Evolutionary conservation across 1,140 invertebrate genomes (phyloP), one percentile per base, ranked within the genome.

Genomic region (Papilio polyxenes): DNA sequence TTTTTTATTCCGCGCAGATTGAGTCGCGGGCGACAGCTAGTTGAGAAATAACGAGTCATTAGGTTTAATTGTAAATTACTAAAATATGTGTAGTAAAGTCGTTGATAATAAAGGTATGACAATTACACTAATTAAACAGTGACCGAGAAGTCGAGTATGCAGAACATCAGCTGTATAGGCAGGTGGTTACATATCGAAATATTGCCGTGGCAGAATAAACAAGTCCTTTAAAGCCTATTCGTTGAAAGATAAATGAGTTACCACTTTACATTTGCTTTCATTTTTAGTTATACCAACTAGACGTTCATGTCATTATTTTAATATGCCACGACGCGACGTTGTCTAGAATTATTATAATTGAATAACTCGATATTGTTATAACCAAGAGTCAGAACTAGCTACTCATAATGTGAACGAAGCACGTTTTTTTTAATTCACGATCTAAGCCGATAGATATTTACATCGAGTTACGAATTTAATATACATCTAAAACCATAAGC

Each of bases 51-150:
- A 80, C 23, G 40, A 62, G 37, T 23, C n/a, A n/a, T 48, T 23
- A 80, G 4, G 59, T 80, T 65, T 48, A 80, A 80, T 80, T 80
- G 77, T 31, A 69, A 80, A 65, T 80, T 62, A 65, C 59, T 44
- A 11, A 62, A 65, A 65, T 80, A 80, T 48, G 49, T 40, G 40
- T 65, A 80, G 31, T 65, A 69, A 44, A 37, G n/a, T 15, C 56
- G 77, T 44, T 44, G 59, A 53, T 81, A 80, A 81, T 81, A 72
- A 81, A 74, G 17, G 65, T 81, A 80, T 51, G 53, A 31, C 72
- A 84, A 86, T 89, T 86, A 85, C 82, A 81, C 81, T 82, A 86
- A 87, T 89, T 89, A 85, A 84, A 82, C 69, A 85, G 81, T 80
- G 81, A 84, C 85, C 84, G 84, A 84, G 72, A 79, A n/a, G 37